phyloP scores from a whole-genome alignment of 2,113 vertebrate genomes.

The western clawed frog (Xenopus tropicalis) region UCB_Xtro_10.0 CM004444.2:163311001-163311500 shows the following conservation, averaged over 20 bases:
- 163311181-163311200: not conserved
- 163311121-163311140: too few relatives aligned
- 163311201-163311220: slow-evolving; percentile 1
- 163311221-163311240: slow-evolving; percentile 43
- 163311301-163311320: slow-evolving; percentile 17
- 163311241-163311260: slow-evolving; percentile 21
- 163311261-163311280: slow-evolving; percentile 36
- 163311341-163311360: slow-evolving; percentile 3
- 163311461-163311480: not conserved
- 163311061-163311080: too few relatives aligned
- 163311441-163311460: slow-evolving; percentile 17
- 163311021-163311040: too few relatives aligned
- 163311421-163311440: not conserved
- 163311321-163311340: slow-evolving; percentile 15
- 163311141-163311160: too few relatives aligned
- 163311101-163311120: too few relatives aligned
- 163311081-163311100: too few relatives aligned
- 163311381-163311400: slow-evolving; percentile 36
- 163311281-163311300: slow-evolving; percentile 31
- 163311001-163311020: too few relatives aligned
- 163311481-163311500: not conserved
- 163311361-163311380: not conserved
- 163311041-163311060: too few relatives aligned
- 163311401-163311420: not conserved
- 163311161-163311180: slow-evolving; percentile 22